Percentiles rank a stretch among this genome's conserved stretches.
phyloP scores from a whole-genome alignment of 2,797 vertebrate genomes.

The Paramormyrops hopkinsi region DNA sequence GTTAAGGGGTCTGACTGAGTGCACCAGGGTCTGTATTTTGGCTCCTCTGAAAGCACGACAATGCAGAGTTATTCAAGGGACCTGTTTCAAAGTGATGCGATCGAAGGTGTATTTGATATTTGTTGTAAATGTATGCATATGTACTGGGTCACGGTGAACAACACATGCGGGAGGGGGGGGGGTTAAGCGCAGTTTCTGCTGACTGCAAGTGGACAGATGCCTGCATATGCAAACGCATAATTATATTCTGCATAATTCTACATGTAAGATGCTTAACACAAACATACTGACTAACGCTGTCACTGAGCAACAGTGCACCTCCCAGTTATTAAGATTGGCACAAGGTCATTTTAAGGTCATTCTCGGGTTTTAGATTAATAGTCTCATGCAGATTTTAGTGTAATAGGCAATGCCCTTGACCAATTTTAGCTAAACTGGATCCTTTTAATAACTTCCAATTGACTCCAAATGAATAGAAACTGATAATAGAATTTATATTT shows the following conservation, averaged over 20 bases:
- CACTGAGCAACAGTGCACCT: conserved; percentile 28
- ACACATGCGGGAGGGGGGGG: too few species aligned
- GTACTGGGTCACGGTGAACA: neutral
- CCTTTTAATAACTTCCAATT: conserved; percentile 40
- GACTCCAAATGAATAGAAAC: conserved; percentile 36
- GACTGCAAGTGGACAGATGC: neutral
- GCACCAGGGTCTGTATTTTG: neutral
- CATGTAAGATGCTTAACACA: neutral
- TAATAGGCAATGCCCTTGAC: conserved; percentile 42
- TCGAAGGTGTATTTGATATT: neutral
- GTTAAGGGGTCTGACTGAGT: neutral
- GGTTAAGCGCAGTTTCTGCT: neutral
- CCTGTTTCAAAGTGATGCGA: neutral
- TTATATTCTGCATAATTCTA: neutral
- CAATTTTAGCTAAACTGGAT: conserved; percentile 37
- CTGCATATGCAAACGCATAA: neutral
- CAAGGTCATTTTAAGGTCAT: conserved; percentile 13
- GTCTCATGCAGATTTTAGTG: conserved; percentile 35
- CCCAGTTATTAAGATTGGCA: neutral
- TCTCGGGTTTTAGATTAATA: neutral
- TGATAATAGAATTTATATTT: conserved; percentile 41
- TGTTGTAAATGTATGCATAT: neutral
- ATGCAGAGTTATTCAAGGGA: neutral
- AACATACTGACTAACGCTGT: neutral
- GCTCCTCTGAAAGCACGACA: neutral